These are phyloP conservation scores for Agonopterix alstromeriana DNA, from an alignment of 2,888 invertebrate species.

Conservation along the genomic window DNA sequence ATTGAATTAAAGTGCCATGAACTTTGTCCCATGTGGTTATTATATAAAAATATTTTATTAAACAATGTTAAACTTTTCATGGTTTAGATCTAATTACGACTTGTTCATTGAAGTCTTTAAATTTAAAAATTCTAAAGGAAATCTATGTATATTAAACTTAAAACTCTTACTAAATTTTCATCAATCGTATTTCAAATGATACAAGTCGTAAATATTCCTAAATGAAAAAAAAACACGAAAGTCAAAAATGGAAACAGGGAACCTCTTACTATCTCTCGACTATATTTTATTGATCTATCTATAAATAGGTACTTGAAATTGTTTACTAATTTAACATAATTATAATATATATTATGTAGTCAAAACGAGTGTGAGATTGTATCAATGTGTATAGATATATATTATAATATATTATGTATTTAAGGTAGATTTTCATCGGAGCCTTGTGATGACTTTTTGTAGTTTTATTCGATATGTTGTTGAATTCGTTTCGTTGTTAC, in stretches of 20 bases:
- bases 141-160: too few species aligned
- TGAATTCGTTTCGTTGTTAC: conserved; percentile 1
- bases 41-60: conserved; percentile 19
- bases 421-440: conserved; percentile 28
- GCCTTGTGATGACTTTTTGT: conserved; percentile 32
- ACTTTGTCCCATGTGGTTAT: conserved; percentile 16
- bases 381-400: conserved; percentile 9
- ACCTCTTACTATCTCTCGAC: conserved; percentile 38
- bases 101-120: conserved; percentile 1
- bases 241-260: conserved; percentile 46
- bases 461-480: conserved; percentile 3
- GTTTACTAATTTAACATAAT: conserved; percentile 8
- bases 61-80: conserved; percentile 18
- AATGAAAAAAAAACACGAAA: conserved; percentile 9
- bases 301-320: conserved; percentile 14
- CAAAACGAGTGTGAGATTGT: conserved; percentile 9
- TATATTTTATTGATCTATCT: conserved; percentile 43
- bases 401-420: background rate
- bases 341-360: conserved; percentile 1
- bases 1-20: conserved; percentile 32
- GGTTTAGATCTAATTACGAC: conserved; percentile 18
- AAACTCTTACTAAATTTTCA: too few species aligned
- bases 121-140: conserved; percentile 1
- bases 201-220: conserved; percentile 4
- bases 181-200: background rate